Evolutionary conservation across 2,888 invertebrate genomes (phyloP).

Genomic region (Cotesia congregata): DNA sequence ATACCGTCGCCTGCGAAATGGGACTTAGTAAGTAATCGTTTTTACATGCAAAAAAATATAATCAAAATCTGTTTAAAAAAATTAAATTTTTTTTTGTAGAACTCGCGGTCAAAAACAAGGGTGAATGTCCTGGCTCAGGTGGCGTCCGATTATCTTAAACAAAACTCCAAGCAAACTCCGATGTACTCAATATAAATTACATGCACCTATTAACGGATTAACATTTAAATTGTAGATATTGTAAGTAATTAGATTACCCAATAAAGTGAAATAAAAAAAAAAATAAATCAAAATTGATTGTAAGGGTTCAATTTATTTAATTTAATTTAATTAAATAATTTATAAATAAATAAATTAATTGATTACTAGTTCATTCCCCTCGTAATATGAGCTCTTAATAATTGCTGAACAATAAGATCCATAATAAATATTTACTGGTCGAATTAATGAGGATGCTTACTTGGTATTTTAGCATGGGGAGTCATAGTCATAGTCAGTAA

Average conservation of each 20-base stretch:
- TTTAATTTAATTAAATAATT: neutral
- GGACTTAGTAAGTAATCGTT: constrained; percentile 74
- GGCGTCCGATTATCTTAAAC: constrained; percentile 76
- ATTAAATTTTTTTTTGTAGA: constrained; percentile 70
- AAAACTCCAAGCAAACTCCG: too few species aligned
- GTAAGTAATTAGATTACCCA: constrained; percentile 2
- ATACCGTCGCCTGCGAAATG: constrained; percentile 78
- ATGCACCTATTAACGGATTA: constrained; percentile 2
- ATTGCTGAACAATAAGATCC: constrained; percentile 20
- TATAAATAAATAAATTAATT: neutral
- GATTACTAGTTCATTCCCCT: neutral
- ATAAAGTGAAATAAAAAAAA: neutral
- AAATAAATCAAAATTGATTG: neutral
- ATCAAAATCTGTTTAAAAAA: neutral
- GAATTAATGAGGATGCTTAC: constrained; percentile 43
- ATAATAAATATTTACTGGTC: constrained; percentile 32
- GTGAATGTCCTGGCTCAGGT: constrained; percentile 77
- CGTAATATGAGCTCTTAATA: neutral
- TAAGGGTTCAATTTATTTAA: neutral
- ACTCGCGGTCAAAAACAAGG: constrained; percentile 74
- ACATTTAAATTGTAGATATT: constrained; percentile 20
- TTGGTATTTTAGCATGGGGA: neutral
- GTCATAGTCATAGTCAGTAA: neutral
- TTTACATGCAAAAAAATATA: neutral
- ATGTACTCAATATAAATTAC: constrained; percentile 17